Evolutionary conservation across 1,140 invertebrate species (phyloP), one percentile per base, ranked within the genome.

Genomic region (Hyposmocoma kahamanoa): DNA sequence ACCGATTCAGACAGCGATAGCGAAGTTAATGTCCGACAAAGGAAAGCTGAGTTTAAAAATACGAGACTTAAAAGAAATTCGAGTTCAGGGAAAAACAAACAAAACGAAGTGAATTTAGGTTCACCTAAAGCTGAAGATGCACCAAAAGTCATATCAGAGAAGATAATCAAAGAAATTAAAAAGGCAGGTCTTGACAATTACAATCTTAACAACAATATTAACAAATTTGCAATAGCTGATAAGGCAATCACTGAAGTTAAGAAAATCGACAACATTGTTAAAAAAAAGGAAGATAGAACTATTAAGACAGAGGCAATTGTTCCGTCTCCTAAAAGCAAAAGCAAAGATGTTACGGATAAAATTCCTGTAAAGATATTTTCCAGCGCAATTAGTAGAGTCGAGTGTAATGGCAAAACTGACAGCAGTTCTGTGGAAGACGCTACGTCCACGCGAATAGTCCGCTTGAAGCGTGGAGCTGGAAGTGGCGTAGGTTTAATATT

Each of bases 401-500:
- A 47, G 24, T 9, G 21, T 43, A 42, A 21, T 20, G 53, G 63
- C 18, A 71, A 69, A 58, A 53, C 22, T 22, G 34, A 62, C 13
- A 50, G 24, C 24, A 62, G 47, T 44, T 24, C 45, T 47, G 22
- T 9, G n/a, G 48, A 55, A 38, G 53, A 60, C 52, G 30, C 28
- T 10, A 47, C 60, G 26, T 42, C 56, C 11, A 76, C 72, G 22
- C 65, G 75, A 46, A 68, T 61, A 28, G 73, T 84, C 48, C 67
- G 68, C 26, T 64, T 87, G 15, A 70, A 70, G 47, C 69, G 73
- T 47, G 80, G 76, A n/a, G 87, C 89, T 6, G 91, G 91, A 20
- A 91, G 93, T 5, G 94, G 93, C 66, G 91, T 97, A 30, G 96
- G 96, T 11, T 93, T 97, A 36, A 96, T 94, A 4, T 79, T 97